Evolutionary conservation across 2,113 vertebrate genomes (phyloP), one percentile per base, ranked within the genome.

Genomic region (Syngnathus typhle): DNA sequence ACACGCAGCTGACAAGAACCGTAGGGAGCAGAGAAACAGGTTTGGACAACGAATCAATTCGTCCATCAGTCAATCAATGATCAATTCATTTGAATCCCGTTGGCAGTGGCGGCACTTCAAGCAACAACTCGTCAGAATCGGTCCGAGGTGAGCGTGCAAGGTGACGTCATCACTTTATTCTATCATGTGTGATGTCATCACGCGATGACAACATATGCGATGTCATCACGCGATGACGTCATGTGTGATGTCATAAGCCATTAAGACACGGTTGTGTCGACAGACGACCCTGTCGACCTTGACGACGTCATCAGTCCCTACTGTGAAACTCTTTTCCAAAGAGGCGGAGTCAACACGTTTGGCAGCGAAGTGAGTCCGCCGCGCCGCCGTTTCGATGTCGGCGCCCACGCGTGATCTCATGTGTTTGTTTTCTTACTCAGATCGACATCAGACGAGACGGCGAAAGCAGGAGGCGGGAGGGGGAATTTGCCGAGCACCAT

Each of bases 261-360:
- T 18, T 5, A 16, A 11, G 15, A 55, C 11, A 21, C 7, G 16
- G 43, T 23, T 61, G 46, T 6, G 89, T 67, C 6, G 67, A 75
- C 76, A 54, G 88, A 87, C 0, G 85, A 89, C 38, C 86, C 9
- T 0, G 5, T 7, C 1, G 27, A 32, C 13, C 1, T 7, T 0
- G 55, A 58, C 6, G 88, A 89, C 9, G 82, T 85, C 6, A 80
- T 95, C 81, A 94, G 86, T 37, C 94, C 94, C 2, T 95, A 95
- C 88, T 91, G 93, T 6, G 94, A 95, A 77, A 91, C 92, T 1
- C 71, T 92, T 68, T 94, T 93, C 55, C 89, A 91, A 49, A 87
- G 65, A 1, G 71, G 27, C 13, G 27, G 71, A 39, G 75, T 80
- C 60, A 76, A 76, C 37, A 5, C 80, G 11, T 62, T 4, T 10